These are phyloP conservation scores for Clivina fossor DNA, from an alignment of 2,888 invertebrate species.

Conservation along the genomic window DNA sequence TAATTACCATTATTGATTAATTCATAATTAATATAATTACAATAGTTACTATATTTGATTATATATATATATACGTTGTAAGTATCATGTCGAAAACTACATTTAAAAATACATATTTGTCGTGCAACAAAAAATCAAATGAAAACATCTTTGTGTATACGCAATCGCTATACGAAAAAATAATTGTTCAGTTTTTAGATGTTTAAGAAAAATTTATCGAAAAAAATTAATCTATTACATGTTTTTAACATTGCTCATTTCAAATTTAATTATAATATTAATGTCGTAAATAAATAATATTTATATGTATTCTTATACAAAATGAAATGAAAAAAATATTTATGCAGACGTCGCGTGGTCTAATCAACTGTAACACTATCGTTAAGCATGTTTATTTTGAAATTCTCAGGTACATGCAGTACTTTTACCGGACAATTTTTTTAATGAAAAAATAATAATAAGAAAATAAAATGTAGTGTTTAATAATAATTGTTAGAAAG, in stretches of 20 bases:
- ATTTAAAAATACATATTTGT: background rate
- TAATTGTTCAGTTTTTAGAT: background rate
- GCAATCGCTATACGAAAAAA: background rate
- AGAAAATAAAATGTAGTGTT: no score
- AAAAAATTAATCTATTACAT: background rate
- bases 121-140: no score
- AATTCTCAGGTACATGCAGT: no score
- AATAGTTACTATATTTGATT: slow-evolving; percentile 1
- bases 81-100: background rate
- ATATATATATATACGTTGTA: background rate
- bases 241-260: background rate
- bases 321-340: no score
- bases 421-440: no score
- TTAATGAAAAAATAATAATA: no score
- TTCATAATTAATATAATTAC: slow-evolving; percentile 5
- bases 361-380: no score
- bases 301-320: no score
- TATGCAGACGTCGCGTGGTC: no score
- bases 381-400: no score
- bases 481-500: no score
- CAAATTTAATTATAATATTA: background rate
- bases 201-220: background rate
- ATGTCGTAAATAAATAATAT: no score
- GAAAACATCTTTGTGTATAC: background rate
- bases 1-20: slow-evolving; percentile 3